Conservation (phyloP, 2,888 invertebrate genomes). For the Pardosa pseudoannulata region DNA sequence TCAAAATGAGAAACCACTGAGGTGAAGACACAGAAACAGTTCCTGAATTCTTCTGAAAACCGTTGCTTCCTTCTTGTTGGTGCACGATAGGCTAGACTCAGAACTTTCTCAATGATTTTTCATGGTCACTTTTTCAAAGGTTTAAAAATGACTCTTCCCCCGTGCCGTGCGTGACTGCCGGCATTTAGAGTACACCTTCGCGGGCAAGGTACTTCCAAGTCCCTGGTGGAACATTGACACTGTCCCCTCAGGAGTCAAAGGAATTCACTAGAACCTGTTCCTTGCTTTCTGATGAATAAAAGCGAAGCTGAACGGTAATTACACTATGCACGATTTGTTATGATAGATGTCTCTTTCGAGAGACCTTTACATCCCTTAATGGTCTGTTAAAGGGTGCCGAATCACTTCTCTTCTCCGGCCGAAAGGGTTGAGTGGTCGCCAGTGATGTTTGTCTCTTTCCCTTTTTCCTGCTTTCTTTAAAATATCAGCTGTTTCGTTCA, state of each 20-base stretch:
- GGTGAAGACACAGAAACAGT: too few relatives aligned
- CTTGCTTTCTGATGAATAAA: neutral
- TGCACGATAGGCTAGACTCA: too few relatives aligned
- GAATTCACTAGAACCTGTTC: neutral
- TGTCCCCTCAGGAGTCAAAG: neutral
- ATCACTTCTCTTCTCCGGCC: neutral
- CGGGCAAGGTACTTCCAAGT: neutral
- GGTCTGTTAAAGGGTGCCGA: neutral
- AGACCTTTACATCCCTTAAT: neutral
- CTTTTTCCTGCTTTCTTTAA: too few relatives aligned
- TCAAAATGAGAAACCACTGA: too few relatives aligned
- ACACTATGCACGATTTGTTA: neutral
- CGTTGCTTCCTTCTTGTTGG: too few relatives aligned
- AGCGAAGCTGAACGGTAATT: neutral
- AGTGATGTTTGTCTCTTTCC: too few relatives aligned
- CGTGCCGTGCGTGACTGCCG: neutral
- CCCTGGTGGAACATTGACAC: neutral
- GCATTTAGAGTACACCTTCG: neutral
- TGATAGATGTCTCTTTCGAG: neutral
- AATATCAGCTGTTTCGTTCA: too few relatives aligned
- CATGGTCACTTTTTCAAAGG: too few relatives aligned
- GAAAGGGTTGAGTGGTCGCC: too few relatives aligned
- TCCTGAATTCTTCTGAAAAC: too few relatives aligned
- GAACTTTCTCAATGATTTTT: too few relatives aligned
- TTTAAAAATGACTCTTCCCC: too few relatives aligned